A percentile compares a stretch with the other conserved stretches of the same genome.
These are phyloP conservation scores for Phaethornis superciliosus DNA, from an alignment of 2,113 vertebrate species.

Conservation along the genomic window DNA sequence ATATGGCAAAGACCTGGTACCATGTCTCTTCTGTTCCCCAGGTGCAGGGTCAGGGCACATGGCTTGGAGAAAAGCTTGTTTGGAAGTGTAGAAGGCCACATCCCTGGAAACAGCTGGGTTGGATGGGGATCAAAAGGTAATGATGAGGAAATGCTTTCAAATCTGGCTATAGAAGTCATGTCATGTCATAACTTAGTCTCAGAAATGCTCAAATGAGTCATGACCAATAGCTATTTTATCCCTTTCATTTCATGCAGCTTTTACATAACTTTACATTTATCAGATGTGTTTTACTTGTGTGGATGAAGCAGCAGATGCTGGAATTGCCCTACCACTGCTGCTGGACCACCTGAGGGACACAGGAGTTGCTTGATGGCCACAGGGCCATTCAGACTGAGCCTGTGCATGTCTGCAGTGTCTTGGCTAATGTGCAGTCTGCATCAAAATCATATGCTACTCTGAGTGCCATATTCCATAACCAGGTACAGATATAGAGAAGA, in stretches of 20 bases:
- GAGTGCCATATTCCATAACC: background rate
- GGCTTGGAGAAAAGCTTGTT: fast-evolving
- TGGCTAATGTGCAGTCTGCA: background rate
- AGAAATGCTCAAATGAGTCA: background rate
- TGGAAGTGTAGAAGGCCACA: background rate
- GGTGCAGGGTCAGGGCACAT: fast-evolving
- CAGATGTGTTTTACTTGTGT: background rate
- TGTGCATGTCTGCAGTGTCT: background rate
- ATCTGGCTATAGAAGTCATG: background rate
- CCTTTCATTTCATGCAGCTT: background rate
- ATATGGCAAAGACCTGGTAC: background rate
- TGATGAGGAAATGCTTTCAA: background rate
- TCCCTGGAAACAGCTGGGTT: background rate
- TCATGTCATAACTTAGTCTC: background rate
- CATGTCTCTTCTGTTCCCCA: background rate
- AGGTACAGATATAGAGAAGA: background rate
- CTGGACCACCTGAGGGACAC: background rate
- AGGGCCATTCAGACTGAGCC: background rate
- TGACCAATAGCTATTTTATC: background rate
- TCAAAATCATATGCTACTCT: background rate
- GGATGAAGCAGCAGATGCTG: background rate
- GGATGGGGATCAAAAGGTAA: background rate
- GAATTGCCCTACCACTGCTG: background rate
- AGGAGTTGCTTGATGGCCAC: background rate
- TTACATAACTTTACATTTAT: background rate